Conservation (phyloP, 2,888 invertebrate species). For the Dione juno region DNA sequence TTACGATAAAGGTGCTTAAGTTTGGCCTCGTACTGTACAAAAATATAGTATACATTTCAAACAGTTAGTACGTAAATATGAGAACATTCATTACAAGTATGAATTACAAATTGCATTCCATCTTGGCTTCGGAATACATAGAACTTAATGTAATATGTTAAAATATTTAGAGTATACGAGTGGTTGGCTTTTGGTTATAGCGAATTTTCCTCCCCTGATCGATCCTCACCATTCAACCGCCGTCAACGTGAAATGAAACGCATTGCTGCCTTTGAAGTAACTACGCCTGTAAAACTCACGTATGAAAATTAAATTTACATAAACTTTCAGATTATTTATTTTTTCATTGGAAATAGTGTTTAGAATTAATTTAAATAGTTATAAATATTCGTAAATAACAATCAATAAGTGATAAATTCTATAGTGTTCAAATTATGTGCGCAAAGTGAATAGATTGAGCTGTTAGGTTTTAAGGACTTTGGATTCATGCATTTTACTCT, state of each 20-base stretch:
- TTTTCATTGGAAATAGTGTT: neutral
- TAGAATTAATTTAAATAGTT: neutral
- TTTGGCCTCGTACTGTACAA: no score
- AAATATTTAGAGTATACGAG: slow-evolving; percentile 12
- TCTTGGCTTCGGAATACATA: neutral
- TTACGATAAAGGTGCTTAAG: no score
- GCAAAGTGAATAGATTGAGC: slow-evolving; percentile 43
- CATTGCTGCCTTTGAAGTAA: slow-evolving; percentile 43
- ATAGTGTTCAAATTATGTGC: slow-evolving; percentile 39
- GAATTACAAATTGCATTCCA: neutral
- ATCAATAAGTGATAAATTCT: slow-evolving; percentile 29
- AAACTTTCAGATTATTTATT: slow-evolving; percentile 3
- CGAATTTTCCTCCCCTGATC: slow-evolving; percentile 55
- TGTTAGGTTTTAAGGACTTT: slow-evolving; percentile 47
- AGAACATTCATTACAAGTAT: neutral
- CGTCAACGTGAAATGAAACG: slow-evolving; percentile 56
- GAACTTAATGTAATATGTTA: slow-evolving; percentile 5
- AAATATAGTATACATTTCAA: neutral
- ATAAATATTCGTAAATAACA: slow-evolving; percentile 6
- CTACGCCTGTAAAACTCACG: neutral
- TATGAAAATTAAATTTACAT: neutral
- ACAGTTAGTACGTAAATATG: neutral
- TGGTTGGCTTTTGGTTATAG: slow-evolving; percentile 22
- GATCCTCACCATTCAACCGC: slow-evolving; percentile 55
- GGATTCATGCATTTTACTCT: slow-evolving; percentile 59